Conservation (phyloP, 2,113 vertebrate species). For the Mustela lutreola region DNA sequence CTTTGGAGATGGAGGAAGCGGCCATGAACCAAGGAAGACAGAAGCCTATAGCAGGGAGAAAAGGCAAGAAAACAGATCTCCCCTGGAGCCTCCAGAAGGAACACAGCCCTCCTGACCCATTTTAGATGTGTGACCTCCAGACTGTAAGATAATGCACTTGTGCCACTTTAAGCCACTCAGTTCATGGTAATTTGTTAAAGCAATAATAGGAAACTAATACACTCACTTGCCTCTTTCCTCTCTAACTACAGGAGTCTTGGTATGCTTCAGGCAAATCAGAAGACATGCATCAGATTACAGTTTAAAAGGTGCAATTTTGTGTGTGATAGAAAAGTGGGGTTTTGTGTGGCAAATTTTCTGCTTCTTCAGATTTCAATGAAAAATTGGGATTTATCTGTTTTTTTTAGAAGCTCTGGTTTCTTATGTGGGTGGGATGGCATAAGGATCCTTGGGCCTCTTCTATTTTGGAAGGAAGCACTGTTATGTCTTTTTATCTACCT, state of each 20-base stretch:
- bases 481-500: background rate
- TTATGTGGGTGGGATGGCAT: background rate
- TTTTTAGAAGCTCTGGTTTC: background rate
- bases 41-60: background rate
- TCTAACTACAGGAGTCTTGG: background rate
- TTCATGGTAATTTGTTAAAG: background rate
- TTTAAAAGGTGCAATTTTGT: background rate
- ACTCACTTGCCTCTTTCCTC: background rate
- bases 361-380: background rate
- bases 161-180: background rate
- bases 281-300: background rate
- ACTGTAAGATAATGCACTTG: background rate
- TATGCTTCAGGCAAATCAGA: background rate
- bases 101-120: background rate
- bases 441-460: background rate
- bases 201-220: background rate
- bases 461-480: background rate
- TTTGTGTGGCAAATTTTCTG: background rate
- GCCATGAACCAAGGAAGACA: rapidly evolving
- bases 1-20: background rate
- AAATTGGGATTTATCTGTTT: background rate
- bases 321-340: background rate
- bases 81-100: background rate
- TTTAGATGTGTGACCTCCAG: background rate
- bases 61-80: background rate